Evolutionary conservation across 2,113 vertebrate genomes (phyloP), one percentile per base, ranked within the genome.

Genomic region (Rhea americana): DNA sequence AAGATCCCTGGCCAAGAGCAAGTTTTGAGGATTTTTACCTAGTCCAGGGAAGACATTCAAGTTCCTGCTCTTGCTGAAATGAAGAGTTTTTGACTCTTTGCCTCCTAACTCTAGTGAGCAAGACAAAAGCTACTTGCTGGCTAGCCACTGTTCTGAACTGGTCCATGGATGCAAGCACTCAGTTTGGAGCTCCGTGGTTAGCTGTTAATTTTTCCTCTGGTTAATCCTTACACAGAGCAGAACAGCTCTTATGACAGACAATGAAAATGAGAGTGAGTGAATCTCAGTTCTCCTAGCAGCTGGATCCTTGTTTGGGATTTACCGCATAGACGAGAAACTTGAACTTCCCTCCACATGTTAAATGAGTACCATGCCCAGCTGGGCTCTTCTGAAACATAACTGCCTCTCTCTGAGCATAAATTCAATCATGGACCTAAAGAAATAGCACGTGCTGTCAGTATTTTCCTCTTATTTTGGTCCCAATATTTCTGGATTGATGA

Each of bases 221-320:
- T 76, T 95, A 86, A 72, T 82, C 56, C 51, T 91, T 84, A 83
- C 65, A 65, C 65, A 90, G 90, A 96, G 58, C 80, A 93, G 90
- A 95, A 74, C 43, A 78, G 37, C 17, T 90, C 85, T 82, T 71
- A 74, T 50, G 39, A 37, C 73, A 84, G 56, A 78, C 67, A 83
- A 80, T 74, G 65, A 84, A 82, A 58, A 61, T 20, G 67, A 72
- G 51, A 67, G 37, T 47, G 25, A 84, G 43, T 0, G 0, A 93
- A 84, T 21, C n/a, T 58, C 81, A 70, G 48, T 19, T 37, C 41
- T 87, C 58, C 77, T 93, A 71, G 66, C 61, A 87, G 74, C 28
- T 5, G 1, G n/a, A 22, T 53, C 58, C 39, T 87, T 79, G 28
- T 84, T 79, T 90, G 58, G 66, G 45, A 79, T 76, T 92, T 82